Evolutionary conservation across 2,888 invertebrate species (phyloP), one percentile per base, ranked within the genome.

Genomic region (Cacoxenus indagator): DNA sequence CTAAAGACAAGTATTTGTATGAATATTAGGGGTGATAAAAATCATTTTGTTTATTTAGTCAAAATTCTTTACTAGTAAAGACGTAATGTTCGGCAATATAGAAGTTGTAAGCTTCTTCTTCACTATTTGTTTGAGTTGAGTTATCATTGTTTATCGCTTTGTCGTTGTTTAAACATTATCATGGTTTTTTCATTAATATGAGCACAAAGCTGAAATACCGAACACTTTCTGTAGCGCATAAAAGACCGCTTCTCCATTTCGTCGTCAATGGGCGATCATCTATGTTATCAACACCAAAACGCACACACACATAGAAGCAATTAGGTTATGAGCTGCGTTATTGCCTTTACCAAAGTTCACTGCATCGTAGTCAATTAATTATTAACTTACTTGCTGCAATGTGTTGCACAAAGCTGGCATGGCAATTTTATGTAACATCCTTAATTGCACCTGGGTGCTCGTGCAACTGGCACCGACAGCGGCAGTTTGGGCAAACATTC

Each of bases 341-440:
- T 46, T 62, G 67, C 55, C 66, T 24, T 8, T 26, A 3, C 26
- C 29, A 22, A 6, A 19, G 9, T 22, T 22, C 0, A 8, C 22
- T 51, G 9, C 4, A 19, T 51, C 22, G 17, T 51, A 51, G 3
- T 51, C 19, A 17, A n/a, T 29, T 29, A 57, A 14, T 31, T 31
- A 17, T 24, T 14, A 59, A 62, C 83, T 81, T 79, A 81, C 80
- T 73, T 83, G 73, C 64, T 74, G 11, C 76, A 77, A 66, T 75
- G 76, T 69, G 71, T 68, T 82, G 77, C 77, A 76, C 65, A 85
- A 70, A 70, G 86, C 80, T 67, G 86, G 86, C 65, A 79, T 67
- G 64, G 77, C 80, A 74, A 79, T 80, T 74, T 77, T 81, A 75
- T 87, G 87, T 74, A 87, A 68, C 82, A 85, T 82, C 73, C 86